A percentile compares a stretch with the other conserved stretches of the same genome.
These are phyloP conservation scores for Rhineura floridana DNA, from an alignment of 2,113 vertebrate genomes.

Conservation along the genomic window DNA sequence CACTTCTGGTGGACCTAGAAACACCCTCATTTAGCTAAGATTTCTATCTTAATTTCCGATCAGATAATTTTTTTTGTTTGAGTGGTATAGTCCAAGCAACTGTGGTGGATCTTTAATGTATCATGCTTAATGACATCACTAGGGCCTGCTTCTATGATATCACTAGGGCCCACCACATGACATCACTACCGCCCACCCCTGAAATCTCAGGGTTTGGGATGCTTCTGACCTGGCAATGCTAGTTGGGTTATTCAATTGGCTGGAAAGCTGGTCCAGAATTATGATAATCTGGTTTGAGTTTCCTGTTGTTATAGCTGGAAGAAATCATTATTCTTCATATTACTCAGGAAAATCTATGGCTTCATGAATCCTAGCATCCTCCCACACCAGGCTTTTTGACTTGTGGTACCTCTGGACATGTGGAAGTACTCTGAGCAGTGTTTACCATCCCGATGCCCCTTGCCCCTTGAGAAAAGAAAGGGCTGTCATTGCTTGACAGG, in stretches of 20 bases:
- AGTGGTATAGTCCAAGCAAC: no score
- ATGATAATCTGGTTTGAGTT: conserved; percentile 4
- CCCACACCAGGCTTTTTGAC: conserved; percentile 10
- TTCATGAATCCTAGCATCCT: not conserved
- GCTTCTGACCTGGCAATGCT: no score
- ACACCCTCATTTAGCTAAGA: no score
- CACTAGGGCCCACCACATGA: no score
- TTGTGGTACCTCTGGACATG: not conserved
- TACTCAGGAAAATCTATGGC: not conserved
- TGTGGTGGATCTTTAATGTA: no score
- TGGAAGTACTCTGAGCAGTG: conserved; percentile 17
- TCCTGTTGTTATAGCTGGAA: conserved; percentile 9
- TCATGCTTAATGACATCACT: no score
- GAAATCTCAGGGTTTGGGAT: no score
- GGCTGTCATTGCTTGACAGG: not conserved
- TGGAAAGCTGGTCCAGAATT: not conserved
- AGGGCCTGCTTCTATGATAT: no score
- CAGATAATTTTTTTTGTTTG: no score
- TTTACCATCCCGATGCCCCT: not conserved
- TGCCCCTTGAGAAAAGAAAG: not conserved
- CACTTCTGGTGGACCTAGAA: no score
- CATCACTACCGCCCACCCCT: no score
- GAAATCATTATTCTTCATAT: conserved; percentile 8
- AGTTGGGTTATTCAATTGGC: not conserved
- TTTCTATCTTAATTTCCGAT: no score